Percentiles rank a stretch among this genome's conserved stretches.
Conservation (phyloP, 2,113 vertebrate genomes). For the Coryphaenoides rupestris region DNA sequence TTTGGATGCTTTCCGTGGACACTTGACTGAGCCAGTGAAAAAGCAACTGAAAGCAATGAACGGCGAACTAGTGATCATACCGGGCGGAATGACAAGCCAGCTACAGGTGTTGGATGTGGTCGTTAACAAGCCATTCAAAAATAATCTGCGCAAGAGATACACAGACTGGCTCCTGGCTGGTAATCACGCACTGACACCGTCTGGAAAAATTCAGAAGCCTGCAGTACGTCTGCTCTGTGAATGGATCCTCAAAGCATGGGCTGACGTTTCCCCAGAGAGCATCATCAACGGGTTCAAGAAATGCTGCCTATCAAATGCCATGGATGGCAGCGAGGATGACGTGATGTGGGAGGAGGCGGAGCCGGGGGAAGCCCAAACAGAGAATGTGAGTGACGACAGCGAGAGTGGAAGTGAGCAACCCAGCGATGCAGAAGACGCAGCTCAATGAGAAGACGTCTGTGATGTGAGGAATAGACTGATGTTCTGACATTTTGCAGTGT, state of each 20-base stretch:
- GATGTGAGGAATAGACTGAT: neutral
- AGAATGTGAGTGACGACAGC: neutral
- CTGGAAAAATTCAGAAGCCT: constrained; percentile 10
- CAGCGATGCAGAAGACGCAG: constrained; percentile 18
- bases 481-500: no score
- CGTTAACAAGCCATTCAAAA: constrained; percentile 15
- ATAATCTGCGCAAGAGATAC: constrained; percentile 10
- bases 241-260: constrained; percentile 2
- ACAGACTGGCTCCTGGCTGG: neutral
- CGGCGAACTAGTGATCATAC: neutral
- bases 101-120: constrained; percentile 16
- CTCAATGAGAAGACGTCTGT: constrained; percentile 46
- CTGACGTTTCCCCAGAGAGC: neutral
- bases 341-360: neutral
- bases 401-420: neutral
- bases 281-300: constrained; percentile 8
- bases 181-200: no score
- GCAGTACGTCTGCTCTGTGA: constrained; percentile 1
- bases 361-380: neutral
- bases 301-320: constrained; percentile 2
- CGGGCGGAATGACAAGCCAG: constrained; percentile 8
- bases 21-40: neutral
- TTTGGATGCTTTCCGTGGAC: constrained; percentile 14
- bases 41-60: neutral
- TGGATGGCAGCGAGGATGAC: neutral